These are phyloP conservation scores for Limenitis camilla DNA, from an alignment of 2,888 invertebrate genomes.

Conservation along the genomic window DNA sequence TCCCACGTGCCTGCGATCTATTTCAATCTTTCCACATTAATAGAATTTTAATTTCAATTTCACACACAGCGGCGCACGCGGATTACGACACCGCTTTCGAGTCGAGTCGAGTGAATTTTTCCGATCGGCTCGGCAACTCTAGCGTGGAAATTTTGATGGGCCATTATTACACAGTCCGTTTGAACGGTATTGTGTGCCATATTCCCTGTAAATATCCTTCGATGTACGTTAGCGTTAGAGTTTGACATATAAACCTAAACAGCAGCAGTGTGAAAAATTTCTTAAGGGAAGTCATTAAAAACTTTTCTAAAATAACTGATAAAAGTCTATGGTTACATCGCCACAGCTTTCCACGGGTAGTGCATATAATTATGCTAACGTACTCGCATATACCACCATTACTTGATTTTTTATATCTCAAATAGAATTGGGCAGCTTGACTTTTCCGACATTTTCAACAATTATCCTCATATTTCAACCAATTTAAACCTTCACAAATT, in stretches of 20 bases:
- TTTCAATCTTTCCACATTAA: slow-evolving; percentile 54
- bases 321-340: no score
- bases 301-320: no score
- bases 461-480: no score
- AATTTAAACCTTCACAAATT: no score
- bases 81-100: slow-evolving; percentile 50
- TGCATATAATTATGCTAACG: no score
- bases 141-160: slow-evolving; percentile 65
- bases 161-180: slow-evolving; percentile 66
- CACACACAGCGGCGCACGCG: slow-evolving; percentile 54
- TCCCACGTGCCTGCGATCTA: slow-evolving; percentile 32
- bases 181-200: slow-evolving; percentile 59
- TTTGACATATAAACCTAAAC: neutral
- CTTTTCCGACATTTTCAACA: no score
- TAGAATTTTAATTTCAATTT: slow-evolving; percentile 71
- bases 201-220: slow-evolving; percentile 31
- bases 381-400: no score
- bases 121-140: slow-evolving; percentile 56
- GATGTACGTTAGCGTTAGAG: slow-evolving; percentile 15
- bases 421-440: no score
- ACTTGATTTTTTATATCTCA: no score
- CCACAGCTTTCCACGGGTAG: no score
- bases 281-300: no score
- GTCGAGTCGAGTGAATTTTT: slow-evolving; percentile 51
- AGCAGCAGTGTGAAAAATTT: no score